Conservation (phyloP, 2,888 invertebrate species). For the Xestia c-nigrum region DNA sequence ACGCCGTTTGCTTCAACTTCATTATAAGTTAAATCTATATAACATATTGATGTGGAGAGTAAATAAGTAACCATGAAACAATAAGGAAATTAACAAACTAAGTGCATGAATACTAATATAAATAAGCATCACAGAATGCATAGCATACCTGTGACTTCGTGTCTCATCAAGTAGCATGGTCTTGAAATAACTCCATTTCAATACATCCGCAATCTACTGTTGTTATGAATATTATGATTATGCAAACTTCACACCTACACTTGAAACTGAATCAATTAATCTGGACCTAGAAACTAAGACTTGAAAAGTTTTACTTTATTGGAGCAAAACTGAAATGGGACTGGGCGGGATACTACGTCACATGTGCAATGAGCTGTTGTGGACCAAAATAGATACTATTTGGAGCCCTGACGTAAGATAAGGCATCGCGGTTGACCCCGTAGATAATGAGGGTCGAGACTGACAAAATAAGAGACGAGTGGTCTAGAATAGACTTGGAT, state of each 20-base stretch:
- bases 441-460: neutral
- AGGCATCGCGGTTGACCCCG: neutral
- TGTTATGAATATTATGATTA: slow-evolving; percentile 29
- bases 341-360: neutral
- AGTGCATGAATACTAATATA: slow-evolving; percentile 1
- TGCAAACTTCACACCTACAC: slow-evolving; percentile 30
- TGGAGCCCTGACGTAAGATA: neutral
- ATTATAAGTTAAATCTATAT: neutral
- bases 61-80: neutral
- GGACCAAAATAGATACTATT: neutral
- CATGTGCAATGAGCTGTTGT: neutral
- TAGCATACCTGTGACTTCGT: neutral
- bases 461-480: neutral
- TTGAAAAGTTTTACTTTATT: neutral
- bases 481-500: neutral
- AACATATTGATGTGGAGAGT: neutral
- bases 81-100: neutral
- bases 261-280: slow-evolving; percentile 38
- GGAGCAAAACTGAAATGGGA: neutral
- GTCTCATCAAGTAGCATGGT: slow-evolving; percentile 21
- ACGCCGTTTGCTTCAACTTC: neutral
- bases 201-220: slow-evolving; percentile 33
- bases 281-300: neutral
- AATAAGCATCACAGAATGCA: slow-evolving; percentile 17
- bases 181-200: slow-evolving; percentile 32